These are phyloP conservation scores for Falco novaeseelandiae DNA, from an alignment of 2,797 vertebrate genomes.

Conservation along the genomic window DNA sequence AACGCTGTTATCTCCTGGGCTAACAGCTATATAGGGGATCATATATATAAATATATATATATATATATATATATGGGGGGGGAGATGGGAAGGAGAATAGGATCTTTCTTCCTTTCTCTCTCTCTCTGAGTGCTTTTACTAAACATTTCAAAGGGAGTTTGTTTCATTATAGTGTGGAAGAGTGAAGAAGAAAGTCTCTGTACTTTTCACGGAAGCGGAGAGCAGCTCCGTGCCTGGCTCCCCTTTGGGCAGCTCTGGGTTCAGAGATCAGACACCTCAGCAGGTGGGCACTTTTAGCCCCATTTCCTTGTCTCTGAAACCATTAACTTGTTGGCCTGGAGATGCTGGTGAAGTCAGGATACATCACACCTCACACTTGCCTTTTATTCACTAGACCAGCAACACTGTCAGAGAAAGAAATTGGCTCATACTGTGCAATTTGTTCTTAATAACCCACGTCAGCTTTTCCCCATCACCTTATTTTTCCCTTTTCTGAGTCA, in stretches of 20 bases:
- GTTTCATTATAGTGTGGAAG: not conserved
- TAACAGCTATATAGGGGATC: fast-evolving
- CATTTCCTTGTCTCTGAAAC: not conserved
- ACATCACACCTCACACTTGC: not conserved
- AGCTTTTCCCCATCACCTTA: not conserved
- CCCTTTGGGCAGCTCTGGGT: not conserved
- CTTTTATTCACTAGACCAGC: not conserved
- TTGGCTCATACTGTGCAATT: fast-evolving
- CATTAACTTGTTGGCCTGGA: not conserved
- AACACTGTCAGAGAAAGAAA: not conserved
- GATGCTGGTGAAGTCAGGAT: not conserved
- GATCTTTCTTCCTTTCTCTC: not conserved
- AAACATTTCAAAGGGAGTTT: not conserved
- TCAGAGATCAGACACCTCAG: not conserved
- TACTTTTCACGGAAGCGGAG: not conserved
- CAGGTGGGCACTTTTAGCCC: not conserved
- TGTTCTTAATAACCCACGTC: not conserved
- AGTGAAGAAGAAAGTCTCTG: not conserved
- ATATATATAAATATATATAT: too few relatives aligned
- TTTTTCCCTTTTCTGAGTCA: not conserved
- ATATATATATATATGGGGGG: too few relatives aligned
- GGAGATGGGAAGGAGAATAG: not conserved
- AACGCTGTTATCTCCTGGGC: not conserved
- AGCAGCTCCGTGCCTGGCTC: not conserved
- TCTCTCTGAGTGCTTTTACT: not conserved